phyloP scores from a whole-genome alignment of 2,113 vertebrate species.

The Corydoras sp. region DNA sequence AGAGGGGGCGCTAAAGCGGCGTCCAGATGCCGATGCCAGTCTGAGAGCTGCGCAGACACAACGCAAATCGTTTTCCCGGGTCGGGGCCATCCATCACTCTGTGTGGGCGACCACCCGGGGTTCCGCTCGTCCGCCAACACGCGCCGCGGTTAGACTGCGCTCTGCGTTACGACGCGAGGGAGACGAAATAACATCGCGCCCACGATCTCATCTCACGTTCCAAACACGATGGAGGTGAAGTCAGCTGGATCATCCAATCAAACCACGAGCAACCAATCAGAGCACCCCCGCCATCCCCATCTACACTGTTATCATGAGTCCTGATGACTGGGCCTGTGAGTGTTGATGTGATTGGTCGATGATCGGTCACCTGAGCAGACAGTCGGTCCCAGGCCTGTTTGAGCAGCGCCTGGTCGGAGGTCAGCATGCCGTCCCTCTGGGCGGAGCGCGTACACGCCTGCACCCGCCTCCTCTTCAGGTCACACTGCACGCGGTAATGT shows the following conservation, averaged over 20 bases:
- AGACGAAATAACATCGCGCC: too few relatives aligned
- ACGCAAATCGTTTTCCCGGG: neutral
- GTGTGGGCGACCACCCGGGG: neutral
- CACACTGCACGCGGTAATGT: constrained; percentile 83
- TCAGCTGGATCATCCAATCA: too few relatives aligned
- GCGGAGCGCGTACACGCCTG: constrained; percentile 77
- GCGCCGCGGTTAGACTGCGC: neutral
- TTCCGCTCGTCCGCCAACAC: neutral
- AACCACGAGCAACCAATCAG: too few relatives aligned
- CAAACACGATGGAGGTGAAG: too few relatives aligned
- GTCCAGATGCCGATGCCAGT: constrained; percentile 91
- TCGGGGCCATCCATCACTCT: neutral
- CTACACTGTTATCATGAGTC: too few relatives aligned
- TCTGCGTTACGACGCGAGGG: neutral
- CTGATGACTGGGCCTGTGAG: neutral
- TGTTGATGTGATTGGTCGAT: neutral
- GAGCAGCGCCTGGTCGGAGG: constrained; percentile 89
- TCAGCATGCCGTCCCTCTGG: constrained; percentile 84
- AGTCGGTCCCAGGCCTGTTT: constrained; percentile 93
- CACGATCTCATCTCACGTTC: too few relatives aligned
- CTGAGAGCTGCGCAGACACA: constrained; percentile 73
- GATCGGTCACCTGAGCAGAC: constrained; percentile 74
- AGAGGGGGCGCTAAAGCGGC: constrained; percentile 87
- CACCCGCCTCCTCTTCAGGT: constrained; percentile 83
- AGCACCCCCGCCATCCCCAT: too few relatives aligned